Base-by-base conservation (phyloP, 2,888 invertebrate species). In the Tiliacea aurago region DNA sequence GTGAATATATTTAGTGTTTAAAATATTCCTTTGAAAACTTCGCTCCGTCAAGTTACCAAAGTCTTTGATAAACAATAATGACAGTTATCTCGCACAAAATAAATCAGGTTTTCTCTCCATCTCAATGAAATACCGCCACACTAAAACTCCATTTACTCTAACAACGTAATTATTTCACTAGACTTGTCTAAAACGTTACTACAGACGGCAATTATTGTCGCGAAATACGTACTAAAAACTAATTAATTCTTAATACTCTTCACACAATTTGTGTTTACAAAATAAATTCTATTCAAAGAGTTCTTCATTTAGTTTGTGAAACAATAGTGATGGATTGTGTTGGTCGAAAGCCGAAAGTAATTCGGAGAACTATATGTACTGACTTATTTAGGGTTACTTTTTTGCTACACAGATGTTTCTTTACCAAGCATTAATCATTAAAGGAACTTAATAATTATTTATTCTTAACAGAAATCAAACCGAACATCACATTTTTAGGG, bases 211-310 rank as follows among this genome's bases (percentile, higher is more conserved):
- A 70, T 75, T 74, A 70, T 59, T 73, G 77, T 76, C 72, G 33
- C 23, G 20, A 69, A 74, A 76, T 76, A 83, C 75, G 23, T 20
- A 45, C 62, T 74, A n/a, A 68, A 65, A 85, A 76, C 70, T 73
- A 84, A 85, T 86, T 83, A 78, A 72, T 78, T 71, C 84, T 58
- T 80, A 78, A 77, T 73, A 70, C 75, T 77, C 28, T 47, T 58
- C 49, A 55, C 59, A 62, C 49, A 43, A 49, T 67, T 71, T 70
- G 62, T 77, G 58, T 51, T 49, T 43, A 61, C 56, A 79, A 70
- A 81, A 79, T 85, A 79, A 71, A 76, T 77, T 85, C 1, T 58
- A 55, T 45, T 49, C 33, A 33, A 64, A 61, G 23, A 63, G 10
- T 49, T 45, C 43, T 80, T 81, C 28, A 56, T 64, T 68, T 33